Conservation (phyloP, 1,140 invertebrate species). For the Eumaeus atala region DNA sequence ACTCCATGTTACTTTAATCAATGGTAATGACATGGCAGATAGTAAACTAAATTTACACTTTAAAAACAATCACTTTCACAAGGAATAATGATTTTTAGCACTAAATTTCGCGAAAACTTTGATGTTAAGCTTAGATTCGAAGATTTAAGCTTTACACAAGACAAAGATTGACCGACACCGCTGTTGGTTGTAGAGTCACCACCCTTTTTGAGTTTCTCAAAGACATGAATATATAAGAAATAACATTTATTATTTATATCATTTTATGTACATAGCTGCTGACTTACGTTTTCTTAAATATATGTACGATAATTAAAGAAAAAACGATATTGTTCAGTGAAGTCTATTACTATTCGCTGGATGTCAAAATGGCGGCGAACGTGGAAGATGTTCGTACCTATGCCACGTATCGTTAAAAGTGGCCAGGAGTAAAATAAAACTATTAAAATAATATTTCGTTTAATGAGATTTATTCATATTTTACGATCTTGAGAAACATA, state of each 20-base stretch:
- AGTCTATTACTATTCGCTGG: slow-evolving; percentile 80
- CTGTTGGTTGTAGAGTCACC: slow-evolving; percentile 50
- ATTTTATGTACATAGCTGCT: neutral
- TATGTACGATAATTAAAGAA: slow-evolving; percentile 78
- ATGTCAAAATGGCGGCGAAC: slow-evolving; percentile 86
- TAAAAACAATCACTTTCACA: slow-evolving; percentile 15
- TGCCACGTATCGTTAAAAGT: slow-evolving; percentile 82
- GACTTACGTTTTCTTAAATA: slow-evolving; percentile 78
- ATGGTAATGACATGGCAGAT: slow-evolving; percentile 73
- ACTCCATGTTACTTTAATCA: slow-evolving; percentile 66
- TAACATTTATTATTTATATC: neutral
- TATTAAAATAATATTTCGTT: too few relatives aligned
- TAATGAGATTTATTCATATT: too few relatives aligned
- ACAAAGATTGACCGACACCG: slow-evolving; percentile 55
- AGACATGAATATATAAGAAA: neutral
- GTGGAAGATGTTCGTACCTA: slow-evolving; percentile 81
- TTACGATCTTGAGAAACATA: too few relatives aligned
- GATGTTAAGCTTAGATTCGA: neutral
- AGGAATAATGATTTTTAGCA: slow-evolving; percentile 1
- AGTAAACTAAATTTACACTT: slow-evolving; percentile 32
- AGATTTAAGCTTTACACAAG: slow-evolving; percentile 13
- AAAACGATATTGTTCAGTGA: slow-evolving; percentile 81
- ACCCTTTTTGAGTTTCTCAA: slow-evolving; percentile 30
- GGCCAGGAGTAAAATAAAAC: slow-evolving; percentile 41
- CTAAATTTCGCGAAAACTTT: neutral